Percentiles rank a stretch among this genome's conserved stretches.
Evolutionary conservation across 2,888 invertebrate species (phyloP).

Genomic region (Lasius fuliginosus): DNA sequence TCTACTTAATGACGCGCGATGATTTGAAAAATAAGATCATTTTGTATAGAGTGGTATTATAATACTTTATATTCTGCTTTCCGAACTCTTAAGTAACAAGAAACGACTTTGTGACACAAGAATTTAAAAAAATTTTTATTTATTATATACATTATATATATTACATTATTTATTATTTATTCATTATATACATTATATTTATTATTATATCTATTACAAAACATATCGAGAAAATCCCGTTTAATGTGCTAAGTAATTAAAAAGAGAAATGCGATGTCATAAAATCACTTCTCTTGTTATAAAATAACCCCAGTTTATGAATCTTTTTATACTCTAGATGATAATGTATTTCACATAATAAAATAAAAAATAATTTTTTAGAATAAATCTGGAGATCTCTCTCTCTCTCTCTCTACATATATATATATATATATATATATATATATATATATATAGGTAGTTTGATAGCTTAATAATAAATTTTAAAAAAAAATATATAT

Average conservation of each 20-base stretch:
- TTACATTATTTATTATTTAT: neutral
- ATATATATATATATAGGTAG: neutral
- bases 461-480: slow-evolving; percentile 1
- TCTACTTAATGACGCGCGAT: neutral
- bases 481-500: neutral
- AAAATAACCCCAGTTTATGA: neutral
- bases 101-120: neutral
- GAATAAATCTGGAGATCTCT: neutral
- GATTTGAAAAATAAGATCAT: neutral
- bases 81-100: neutral
- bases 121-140: neutral
- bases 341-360: neutral
- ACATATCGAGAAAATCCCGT: neutral
- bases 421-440: no score
- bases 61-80: neutral
- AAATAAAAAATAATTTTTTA: neutral
- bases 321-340: neutral
- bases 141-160: neutral
- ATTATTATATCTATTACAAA: neutral
- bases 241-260: neutral
- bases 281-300: neutral
- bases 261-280: neutral
- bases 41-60: neutral
- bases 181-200: neutral
- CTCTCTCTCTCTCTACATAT: no score